Evolutionary conservation across 2,888 invertebrate species (phyloP), one percentile per base, ranked within the genome.

Genomic region (Mesorhabditis belari): DNA sequence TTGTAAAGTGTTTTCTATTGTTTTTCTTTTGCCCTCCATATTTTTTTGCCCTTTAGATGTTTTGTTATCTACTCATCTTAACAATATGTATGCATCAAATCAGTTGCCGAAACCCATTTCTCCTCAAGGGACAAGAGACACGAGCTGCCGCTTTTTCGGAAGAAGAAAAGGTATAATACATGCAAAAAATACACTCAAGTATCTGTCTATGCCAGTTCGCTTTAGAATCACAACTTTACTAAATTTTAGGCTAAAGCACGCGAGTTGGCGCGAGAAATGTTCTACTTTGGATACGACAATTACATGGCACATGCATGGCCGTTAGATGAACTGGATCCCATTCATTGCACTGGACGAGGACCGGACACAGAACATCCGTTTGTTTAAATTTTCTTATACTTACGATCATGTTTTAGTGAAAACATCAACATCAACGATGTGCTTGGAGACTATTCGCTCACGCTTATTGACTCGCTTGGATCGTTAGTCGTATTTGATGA

Each of bases 391-490:
- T 26, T 50, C 51, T 17, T 19, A n/a, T 26, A 23, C 21, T 29
- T 44, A 25, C 60, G 23, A 12, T 12, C 29, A 17, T 29, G 44
- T 81, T 82, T 65, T 76, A 87, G 86, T 64, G 84, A 84, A 60
- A 87, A 87, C 76, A 86, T 87, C 65, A 87, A 87, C 75, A 87
- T 87, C 61, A 87, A 87, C 81, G 87, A 87, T 81, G 86, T 86
- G 6, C 81, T 87, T 4, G 87, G 87, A 49, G 86, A 87, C 75
- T 87, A 86, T 77, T 85, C 85, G 49, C 81, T 87, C 49, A 86
- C 86, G 3, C 79, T 87, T 57, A 83, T 87, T 28, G 87, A 87
- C 80, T 81, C 86, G 5, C 78, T 87, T 62, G 86, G 86, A 74
- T 86, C 86, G 2, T 79, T 87, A 56, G 86, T 85, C 4, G 85